Conservation (phyloP, 2,113 vertebrate genomes). For the Saccopteryx leptura region DNA sequence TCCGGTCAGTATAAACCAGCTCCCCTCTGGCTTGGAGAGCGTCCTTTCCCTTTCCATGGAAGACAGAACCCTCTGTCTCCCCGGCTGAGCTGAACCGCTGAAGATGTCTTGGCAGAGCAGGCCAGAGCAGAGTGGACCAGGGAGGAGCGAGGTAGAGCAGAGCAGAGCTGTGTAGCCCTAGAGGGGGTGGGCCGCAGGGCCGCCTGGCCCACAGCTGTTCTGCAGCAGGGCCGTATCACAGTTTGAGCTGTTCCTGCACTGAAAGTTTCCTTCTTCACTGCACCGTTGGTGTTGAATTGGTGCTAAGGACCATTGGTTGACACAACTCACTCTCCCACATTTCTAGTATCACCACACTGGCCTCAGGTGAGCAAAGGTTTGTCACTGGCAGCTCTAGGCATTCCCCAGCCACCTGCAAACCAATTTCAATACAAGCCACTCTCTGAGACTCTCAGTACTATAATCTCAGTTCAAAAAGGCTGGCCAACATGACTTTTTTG, state of each 20-base stretch:
- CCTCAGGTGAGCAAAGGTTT: not conserved
- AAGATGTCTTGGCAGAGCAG: not conserved
- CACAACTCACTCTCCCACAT: not conserved
- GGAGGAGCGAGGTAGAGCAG: not conserved
- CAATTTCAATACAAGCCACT: not conserved
- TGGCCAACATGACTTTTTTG: not conserved
- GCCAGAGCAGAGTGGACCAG: not conserved
- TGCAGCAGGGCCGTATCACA: not conserved
- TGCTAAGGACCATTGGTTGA: not conserved
- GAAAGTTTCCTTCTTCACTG: not conserved
- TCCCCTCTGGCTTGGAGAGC: not conserved
- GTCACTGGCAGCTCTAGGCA: not conserved
- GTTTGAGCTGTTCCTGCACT: not conserved
- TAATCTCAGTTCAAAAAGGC: not conserved
- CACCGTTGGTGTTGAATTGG: not conserved
- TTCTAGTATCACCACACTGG: not conserved
- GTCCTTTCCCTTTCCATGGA: not conserved
- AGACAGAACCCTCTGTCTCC: not conserved
- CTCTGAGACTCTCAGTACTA: not conserved
- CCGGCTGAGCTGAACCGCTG: not conserved
- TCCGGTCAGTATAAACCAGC: not conserved
- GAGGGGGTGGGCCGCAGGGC: not conserved
- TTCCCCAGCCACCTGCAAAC: not conserved
- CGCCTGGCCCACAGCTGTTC: not conserved
- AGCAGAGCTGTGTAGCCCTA: not conserved